Conservation (phyloP, 2,113 vertebrate species). For the Patagioenas fasciata region DNA sequence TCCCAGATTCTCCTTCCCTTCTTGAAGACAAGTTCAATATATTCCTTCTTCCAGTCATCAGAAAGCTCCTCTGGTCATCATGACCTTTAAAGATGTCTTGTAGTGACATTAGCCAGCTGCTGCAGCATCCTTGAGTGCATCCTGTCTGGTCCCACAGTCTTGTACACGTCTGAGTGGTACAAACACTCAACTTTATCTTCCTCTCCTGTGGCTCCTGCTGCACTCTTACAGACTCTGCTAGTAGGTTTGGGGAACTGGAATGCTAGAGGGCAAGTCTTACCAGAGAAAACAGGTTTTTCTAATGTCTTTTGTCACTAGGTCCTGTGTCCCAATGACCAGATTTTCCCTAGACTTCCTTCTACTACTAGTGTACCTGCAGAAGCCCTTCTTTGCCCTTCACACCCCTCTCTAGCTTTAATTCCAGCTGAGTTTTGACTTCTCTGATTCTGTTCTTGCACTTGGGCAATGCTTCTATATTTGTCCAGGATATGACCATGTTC, state of each 20-base stretch:
- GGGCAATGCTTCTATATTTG: not conserved
- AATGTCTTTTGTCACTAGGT: not conserved
- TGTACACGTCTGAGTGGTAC: not conserved
- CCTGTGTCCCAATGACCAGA: not conserved
- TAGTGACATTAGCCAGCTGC: not conserved
- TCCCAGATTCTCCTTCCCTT: not conserved
- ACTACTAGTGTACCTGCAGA: not conserved
- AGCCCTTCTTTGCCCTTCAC: not conserved
- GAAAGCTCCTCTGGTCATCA: not conserved
- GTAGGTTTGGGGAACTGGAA: not conserved
- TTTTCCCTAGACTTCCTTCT: not conserved
- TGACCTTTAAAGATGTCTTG: not conserved
- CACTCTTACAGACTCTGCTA: not conserved
- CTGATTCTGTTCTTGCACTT: not conserved
- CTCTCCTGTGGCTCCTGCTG: not conserved
- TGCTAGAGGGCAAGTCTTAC: not conserved
- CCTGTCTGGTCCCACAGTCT: not conserved
- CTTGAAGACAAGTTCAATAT: not conserved
- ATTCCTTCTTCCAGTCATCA: not conserved
- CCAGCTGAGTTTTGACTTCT: not conserved
- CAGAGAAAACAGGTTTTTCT: not conserved
- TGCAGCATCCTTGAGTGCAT: not conserved
- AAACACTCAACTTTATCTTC: not conserved
- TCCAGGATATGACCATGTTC: not conserved
- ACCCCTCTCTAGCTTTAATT: not conserved